Evolutionary conservation across 2,888 invertebrate species (phyloP).

Genomic region (Drosophila paranaensis): DNA sequence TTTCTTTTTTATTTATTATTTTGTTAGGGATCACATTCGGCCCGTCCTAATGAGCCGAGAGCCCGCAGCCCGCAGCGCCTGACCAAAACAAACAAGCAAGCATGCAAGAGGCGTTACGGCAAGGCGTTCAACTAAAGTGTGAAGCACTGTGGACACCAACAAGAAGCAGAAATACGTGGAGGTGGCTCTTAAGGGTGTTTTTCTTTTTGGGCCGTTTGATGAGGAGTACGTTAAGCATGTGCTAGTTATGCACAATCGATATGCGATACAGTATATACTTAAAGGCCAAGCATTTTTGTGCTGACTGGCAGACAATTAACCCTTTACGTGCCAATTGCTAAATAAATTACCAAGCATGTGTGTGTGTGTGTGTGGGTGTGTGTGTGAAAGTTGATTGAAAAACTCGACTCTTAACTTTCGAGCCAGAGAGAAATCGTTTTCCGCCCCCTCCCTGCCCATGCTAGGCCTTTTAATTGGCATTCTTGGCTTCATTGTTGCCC

Average conservation of each 20-base stretch:
- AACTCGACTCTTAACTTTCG: slow-evolving; percentile 19
- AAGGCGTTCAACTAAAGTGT: slow-evolving; percentile 68
- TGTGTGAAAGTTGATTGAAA: slow-evolving; percentile 52
- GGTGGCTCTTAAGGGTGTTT: neutral
- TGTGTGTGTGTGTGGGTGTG: slow-evolving; percentile 20
- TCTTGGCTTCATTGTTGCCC: slow-evolving; percentile 40
- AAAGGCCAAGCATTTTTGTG: slow-evolving; percentile 40
- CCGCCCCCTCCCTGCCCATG: neutral
- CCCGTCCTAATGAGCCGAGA: slow-evolving; percentile 38
- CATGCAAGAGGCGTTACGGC: slow-evolving; percentile 33
- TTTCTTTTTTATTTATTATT: slow-evolving; percentile 16
- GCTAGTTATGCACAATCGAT: slow-evolving; percentile 76
- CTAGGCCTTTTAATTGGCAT: slow-evolving; percentile 64
- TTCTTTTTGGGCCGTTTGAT: neutral
- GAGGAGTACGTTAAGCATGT: slow-evolving; percentile 41
- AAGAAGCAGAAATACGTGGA: slow-evolving; percentile 1
- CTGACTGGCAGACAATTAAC: slow-evolving; percentile 73
- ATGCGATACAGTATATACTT: slow-evolving; percentile 21
- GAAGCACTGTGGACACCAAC: slow-evolving; percentile 30
- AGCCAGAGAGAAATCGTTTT: slow-evolving; percentile 44
- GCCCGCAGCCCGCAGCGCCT: slow-evolving; percentile 54
- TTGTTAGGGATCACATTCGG: slow-evolving; percentile 5
- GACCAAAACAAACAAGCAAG: slow-evolving; percentile 54
- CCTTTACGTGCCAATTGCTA: slow-evolving; percentile 76
- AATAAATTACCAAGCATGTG: slow-evolving; percentile 53